Percentiles rank a stretch among this genome's conserved stretches.
Evolutionary conservation across 2,113 vertebrate genomes (phyloP).

Genomic region (Platichthys flesus): DNA sequence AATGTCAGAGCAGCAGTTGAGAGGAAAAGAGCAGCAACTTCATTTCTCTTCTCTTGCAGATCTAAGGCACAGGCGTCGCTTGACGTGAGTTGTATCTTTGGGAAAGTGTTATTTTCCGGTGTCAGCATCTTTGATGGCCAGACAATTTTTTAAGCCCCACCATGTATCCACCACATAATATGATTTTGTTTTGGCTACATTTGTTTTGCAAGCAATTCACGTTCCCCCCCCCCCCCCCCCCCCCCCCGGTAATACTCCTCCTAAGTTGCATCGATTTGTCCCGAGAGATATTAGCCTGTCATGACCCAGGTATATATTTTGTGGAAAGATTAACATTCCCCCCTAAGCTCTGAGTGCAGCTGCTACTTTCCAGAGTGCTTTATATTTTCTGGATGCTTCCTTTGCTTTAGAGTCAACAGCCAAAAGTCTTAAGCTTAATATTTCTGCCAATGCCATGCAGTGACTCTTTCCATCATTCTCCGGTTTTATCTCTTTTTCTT

Average conservation of each 20-base stretch:
- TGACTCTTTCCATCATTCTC: slow-evolving; percentile 20
- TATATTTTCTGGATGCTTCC: slow-evolving; percentile 47
- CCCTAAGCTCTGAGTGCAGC: slow-evolving; percentile 34
- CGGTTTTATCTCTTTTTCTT: slow-evolving; percentile 20
- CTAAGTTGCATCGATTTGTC: slow-evolving; percentile 68
- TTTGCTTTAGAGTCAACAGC: slow-evolving; percentile 47
- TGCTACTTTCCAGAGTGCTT: slow-evolving; percentile 57
- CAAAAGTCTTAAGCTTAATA: slow-evolving; percentile 36
- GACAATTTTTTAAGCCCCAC: slow-evolving; percentile 42
- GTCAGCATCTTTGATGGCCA: slow-evolving; percentile 64
- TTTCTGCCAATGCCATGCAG: slow-evolving; percentile 46
- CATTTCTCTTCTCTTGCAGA: slow-evolving; percentile 27
- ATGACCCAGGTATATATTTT: slow-evolving; percentile 59
- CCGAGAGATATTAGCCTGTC: slow-evolving; percentile 65
- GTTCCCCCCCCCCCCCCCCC: too few species aligned
- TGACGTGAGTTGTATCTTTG: slow-evolving; percentile 38
- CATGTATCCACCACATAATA: slow-evolving; percentile 60
- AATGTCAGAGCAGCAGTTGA: slow-evolving; percentile 24
- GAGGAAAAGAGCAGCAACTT: slow-evolving; percentile 21
- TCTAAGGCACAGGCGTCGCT: slow-evolving; percentile 14
- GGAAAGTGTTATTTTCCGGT: slow-evolving; percentile 32
- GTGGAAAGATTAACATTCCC: slow-evolving; percentile 63
- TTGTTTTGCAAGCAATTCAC: slow-evolving; percentile 68
- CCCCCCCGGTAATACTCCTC: slow-evolving; percentile 26
- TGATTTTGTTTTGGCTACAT: slow-evolving; percentile 70